Evolutionary conservation across 2,797 vertebrate species (phyloP).

Genomic region (Pangasius krempfi): DNA sequence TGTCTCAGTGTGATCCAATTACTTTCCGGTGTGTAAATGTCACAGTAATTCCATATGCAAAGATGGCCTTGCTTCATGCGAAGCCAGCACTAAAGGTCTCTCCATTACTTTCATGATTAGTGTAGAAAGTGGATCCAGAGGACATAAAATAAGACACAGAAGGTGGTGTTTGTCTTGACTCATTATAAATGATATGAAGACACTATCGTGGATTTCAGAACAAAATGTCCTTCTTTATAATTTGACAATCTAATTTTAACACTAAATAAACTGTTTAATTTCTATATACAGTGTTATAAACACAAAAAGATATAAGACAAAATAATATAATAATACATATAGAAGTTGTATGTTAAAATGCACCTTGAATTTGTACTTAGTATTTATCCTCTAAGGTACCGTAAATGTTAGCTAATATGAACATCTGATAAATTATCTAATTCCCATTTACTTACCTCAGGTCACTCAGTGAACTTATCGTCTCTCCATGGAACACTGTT

Average conservation of each 20-base stretch:
- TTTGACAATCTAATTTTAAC: not conserved
- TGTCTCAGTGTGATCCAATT: slow-evolving; percentile 38
- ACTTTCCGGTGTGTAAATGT: slow-evolving; percentile 38
- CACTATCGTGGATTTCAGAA: not conserved
- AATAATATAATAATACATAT: not conserved
- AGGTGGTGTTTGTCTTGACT: not conserved
- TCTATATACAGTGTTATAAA: not conserved
- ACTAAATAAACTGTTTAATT: not conserved
- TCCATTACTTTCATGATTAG: slow-evolving; percentile 7
- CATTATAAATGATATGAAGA: not conserved
- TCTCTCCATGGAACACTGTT: not conserved
- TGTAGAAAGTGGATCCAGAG: not conserved
- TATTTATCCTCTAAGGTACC: not conserved
- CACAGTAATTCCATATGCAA: slow-evolving; percentile 39
- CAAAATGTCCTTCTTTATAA: not conserved
- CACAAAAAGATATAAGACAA: not conserved
- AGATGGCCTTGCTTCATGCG: slow-evolving; percentile 21
- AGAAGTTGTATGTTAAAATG: not conserved
- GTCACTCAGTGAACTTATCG: not conserved
- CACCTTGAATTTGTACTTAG: not conserved
- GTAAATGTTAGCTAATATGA: not conserved
- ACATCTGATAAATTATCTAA: not conserved
- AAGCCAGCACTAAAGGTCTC: slow-evolving; percentile 11
- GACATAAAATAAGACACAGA: not conserved
- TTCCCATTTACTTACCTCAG: not conserved